phyloP scores from a whole-genome alignment of 2,113 vertebrate genomes.

The Eolophus roseicapilla region DNA sequence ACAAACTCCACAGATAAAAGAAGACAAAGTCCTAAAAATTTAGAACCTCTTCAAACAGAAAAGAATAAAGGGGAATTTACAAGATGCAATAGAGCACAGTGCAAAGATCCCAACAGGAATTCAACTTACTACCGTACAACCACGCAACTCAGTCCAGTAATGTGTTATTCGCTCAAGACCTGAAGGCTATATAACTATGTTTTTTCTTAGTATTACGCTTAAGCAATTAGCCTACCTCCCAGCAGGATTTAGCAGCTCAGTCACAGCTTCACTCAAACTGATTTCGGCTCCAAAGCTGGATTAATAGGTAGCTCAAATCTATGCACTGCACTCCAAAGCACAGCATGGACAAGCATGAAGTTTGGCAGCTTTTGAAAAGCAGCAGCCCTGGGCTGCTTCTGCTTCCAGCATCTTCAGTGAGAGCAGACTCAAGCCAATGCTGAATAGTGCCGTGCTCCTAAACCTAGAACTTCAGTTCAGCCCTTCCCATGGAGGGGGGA shows the following conservation, averaged over 20 bases:
- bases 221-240: background rate
- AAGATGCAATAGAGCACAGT: background rate
- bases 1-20: background rate
- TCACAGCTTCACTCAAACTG: background rate
- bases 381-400: background rate
- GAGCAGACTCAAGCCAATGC: background rate
- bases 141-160: background rate
- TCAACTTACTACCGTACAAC: background rate
- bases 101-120: background rate
- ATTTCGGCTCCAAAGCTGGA: background rate
- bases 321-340: background rate
- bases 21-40: background rate
- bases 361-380: background rate
- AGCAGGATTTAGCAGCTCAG: background rate
- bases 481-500: background rate
- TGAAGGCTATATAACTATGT: background rate
- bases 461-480: background rate
- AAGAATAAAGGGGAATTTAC: background rate
- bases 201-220: background rate
- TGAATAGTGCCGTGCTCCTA: background rate
- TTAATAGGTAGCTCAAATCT: background rate
- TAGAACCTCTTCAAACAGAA: background rate
- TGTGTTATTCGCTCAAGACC: background rate
- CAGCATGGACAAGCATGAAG: background rate
- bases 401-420: background rate